Percentiles rank a stretch among this genome's conserved stretches.
Evolutionary conservation across 2,797 vertebrate species (phyloP).

Genomic region (Lagodon rhomboides): DNA sequence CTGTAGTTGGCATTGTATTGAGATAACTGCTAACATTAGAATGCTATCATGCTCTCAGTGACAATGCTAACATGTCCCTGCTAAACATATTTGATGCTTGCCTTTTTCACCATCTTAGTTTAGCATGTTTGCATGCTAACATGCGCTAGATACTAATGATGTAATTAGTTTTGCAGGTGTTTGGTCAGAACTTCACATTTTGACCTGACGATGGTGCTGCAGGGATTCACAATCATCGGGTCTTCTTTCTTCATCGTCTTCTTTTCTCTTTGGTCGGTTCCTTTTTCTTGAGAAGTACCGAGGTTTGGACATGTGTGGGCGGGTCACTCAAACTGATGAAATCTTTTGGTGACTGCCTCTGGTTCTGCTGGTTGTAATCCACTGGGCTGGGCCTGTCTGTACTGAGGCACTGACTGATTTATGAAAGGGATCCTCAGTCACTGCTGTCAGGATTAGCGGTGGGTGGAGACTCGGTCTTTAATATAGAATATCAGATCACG

Average conservation of each 20-base stretch:
- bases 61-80: neutral
- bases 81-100: neutral
- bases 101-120: neutral
- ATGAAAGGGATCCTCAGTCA: slow-evolving; percentile 60
- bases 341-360: slow-evolving; percentile 22
- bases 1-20: neutral
- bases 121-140: neutral
- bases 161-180: neutral
- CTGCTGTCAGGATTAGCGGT: slow-evolving; percentile 48
- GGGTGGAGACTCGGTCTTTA: slow-evolving; percentile 69
- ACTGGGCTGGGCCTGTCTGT: slow-evolving; percentile 23
- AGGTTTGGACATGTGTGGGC: slow-evolving; percentile 35
- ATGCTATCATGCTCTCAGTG: neutral
- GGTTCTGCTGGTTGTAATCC: slow-evolving; percentile 13
- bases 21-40: neutral
- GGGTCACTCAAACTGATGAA: slow-evolving; percentile 32
- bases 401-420: slow-evolving; percentile 46
- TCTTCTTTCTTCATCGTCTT: neutral
- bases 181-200: neutral
- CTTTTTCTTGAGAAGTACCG: slow-evolving; percentile 4
- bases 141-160: neutral
- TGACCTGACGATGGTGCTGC: neutral
- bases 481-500: slow-evolving; percentile 61
- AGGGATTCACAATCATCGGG: neutral
- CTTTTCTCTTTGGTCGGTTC: neutral